Conservation (phyloP, 2,113 vertebrate genomes). For the Ochotona princeps region DNA sequence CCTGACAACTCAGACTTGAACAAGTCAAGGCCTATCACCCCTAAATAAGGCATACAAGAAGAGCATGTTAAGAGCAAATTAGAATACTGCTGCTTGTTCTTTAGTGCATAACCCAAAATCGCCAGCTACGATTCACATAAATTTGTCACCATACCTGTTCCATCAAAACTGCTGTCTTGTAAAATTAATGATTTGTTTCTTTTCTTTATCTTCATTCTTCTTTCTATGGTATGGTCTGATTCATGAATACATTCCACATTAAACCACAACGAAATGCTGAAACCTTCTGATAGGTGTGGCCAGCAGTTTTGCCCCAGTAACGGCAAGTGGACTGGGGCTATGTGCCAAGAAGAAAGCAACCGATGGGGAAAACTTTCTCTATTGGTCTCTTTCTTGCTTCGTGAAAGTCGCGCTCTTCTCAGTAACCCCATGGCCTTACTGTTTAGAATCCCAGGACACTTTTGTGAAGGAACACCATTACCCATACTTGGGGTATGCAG, state of each 20-base stretch:
- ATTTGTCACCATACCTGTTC: conserved; percentile 79
- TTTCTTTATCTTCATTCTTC: conserved; percentile 85
- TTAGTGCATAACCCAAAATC: background rate
- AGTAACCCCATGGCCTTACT: conserved; percentile 81
- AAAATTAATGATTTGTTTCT: conserved; percentile 75
- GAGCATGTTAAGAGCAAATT: background rate
- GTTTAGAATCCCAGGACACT: conserved; percentile 80
- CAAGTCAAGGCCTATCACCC: background rate
- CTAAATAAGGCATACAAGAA: background rate
- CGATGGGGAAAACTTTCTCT: conserved; percentile 84
- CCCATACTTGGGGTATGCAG: conserved; percentile 77
- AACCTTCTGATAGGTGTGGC: conserved; percentile 97
- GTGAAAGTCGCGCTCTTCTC: conserved; percentile 87
- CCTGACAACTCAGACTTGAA: background rate
- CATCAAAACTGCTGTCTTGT: conserved; percentile 84
- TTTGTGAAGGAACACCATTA: conserved; percentile 83
- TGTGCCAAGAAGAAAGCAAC: conserved; percentile 94
- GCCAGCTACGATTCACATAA: background rate
- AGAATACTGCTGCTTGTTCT: background rate
- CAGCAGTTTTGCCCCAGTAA: conserved; percentile 97
- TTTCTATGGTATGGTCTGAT: conserved; percentile 76
- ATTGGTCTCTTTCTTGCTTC: conserved; percentile 86
- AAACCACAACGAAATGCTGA: conserved; percentile 96
- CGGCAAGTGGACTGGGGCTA: conserved; percentile 94
- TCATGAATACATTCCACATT: conserved; percentile 83